Conservation (phyloP, 2,888 invertebrate genomes). For the Idaea dimidiata region DNA sequence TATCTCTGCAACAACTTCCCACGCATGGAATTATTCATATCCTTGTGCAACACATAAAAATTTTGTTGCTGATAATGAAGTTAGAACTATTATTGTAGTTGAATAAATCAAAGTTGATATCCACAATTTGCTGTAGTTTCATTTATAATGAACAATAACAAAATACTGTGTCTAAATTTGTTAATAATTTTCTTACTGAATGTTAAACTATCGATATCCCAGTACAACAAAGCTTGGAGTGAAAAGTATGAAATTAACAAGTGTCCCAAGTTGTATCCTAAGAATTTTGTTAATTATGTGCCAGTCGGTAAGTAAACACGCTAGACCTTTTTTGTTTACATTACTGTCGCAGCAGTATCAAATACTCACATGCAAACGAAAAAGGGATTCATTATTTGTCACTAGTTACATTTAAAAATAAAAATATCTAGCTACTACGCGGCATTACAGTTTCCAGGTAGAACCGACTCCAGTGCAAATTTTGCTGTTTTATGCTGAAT, state of each 20-base stretch:
- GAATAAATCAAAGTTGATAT: conserved; percentile 9
- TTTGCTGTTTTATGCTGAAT: background rate
- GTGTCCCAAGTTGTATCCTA: conserved; percentile 79
- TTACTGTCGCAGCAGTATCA: background rate
- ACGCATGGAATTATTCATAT: conserved; percentile 3
- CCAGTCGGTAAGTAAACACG: conserved; percentile 72
- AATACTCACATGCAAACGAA: background rate
- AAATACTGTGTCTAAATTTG: conserved; percentile 35
- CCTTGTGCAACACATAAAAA: background rate
- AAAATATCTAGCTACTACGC: background rate
- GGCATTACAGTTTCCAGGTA: background rate
- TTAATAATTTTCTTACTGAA: conserved; percentile 48
- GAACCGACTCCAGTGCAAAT: background rate
- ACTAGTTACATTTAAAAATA: background rate
- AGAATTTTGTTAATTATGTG: conserved; percentile 78
- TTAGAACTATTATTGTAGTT: conserved; percentile 10
- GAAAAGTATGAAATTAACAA: conserved; percentile 74
- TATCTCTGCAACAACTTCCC: background rate
- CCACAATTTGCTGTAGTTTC: conserved; percentile 3
- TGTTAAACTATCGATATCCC: conserved; percentile 50
- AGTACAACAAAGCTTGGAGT: conserved; percentile 70
- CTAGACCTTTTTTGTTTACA: background rate
- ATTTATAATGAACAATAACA: conserved; percentile 34
- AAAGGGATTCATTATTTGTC: background rate
- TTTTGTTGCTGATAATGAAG: conserved; percentile 1